phyloP scores from a whole-genome alignment of 2,113 vertebrate species.

The Nipponia nippon region DNA sequence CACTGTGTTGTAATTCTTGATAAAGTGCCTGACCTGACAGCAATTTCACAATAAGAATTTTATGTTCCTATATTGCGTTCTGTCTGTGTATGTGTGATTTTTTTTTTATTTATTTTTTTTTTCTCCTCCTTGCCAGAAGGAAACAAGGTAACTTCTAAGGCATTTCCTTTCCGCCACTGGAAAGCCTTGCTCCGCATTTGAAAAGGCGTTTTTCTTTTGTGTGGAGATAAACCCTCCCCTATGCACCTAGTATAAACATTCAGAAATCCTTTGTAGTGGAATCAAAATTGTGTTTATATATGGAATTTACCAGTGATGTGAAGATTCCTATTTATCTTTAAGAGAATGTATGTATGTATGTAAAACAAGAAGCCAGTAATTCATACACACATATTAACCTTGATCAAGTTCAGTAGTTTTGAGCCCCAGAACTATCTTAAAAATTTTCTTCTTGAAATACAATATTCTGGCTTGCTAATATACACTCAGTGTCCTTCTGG shows the following conservation, averaged over 20 bases:
- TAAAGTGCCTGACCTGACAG: constrained; percentile 32
- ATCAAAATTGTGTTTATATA: background rate
- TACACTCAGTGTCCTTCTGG: background rate
- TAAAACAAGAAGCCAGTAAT: background rate
- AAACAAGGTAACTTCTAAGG: background rate
- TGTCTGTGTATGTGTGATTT: background rate
- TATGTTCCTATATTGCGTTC: background rate
- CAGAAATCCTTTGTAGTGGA: background rate
- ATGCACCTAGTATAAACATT: background rate
- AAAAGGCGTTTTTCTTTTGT: background rate
- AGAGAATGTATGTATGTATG: background rate
- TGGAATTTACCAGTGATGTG: background rate
- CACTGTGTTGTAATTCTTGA: constrained; percentile 9
- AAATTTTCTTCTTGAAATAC: background rate
- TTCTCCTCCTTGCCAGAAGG: background rate
- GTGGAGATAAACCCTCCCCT: background rate
- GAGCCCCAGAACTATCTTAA: background rate
- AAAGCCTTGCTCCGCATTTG: background rate
- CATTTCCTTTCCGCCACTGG: background rate
- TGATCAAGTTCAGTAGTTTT: background rate
- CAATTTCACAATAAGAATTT: constrained; percentile 15
- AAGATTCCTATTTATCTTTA: background rate
- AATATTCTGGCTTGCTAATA: background rate
- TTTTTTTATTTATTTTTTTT: background rate
- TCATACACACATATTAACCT: background rate